Evolutionary conservation across 2,113 vertebrate genomes (phyloP).

Genomic region (Siniperca knerii): DNA sequence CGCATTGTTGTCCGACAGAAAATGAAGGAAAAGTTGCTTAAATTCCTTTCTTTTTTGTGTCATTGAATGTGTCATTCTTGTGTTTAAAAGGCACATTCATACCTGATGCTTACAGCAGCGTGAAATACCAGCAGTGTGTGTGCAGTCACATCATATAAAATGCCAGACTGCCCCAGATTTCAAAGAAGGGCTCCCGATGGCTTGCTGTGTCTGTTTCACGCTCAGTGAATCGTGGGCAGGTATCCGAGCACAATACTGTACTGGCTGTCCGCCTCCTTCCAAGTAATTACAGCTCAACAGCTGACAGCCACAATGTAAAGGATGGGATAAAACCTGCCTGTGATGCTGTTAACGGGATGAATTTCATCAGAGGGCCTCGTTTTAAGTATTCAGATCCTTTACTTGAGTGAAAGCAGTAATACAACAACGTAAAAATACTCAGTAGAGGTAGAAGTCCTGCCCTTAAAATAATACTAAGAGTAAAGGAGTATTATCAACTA

Average conservation of each 20-base stretch:
- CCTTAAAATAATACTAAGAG: neutral
- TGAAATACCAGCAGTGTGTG: neutral
- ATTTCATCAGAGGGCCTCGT: too few relatives aligned
- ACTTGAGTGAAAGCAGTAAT: neutral
- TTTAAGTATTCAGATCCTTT: neutral
- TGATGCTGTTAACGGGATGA: neutral
- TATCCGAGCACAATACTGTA: constrained; percentile 27
- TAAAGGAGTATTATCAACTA: neutral
- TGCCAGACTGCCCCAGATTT: constrained; percentile 51
- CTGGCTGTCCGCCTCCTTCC: neutral
- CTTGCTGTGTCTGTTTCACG: constrained; percentile 29
- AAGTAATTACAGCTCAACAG: constrained; percentile 16
- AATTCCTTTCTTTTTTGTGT: neutral
- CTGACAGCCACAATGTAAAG: neutral
- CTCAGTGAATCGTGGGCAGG: constrained; percentile 31
- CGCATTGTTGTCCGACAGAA: constrained; percentile 1
- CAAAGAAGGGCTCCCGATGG: constrained; percentile 10
- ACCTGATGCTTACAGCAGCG: constrained; percentile 7
- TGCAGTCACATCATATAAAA: constrained; percentile 30
- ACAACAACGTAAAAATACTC: neutral
- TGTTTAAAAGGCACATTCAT: neutral
- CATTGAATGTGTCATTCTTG: neutral
- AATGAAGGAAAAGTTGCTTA: neutral
- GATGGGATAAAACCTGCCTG: neutral
- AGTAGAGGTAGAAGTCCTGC: neutral